These are phyloP conservation scores for Gymnocephalus cernua DNA, from an alignment of 2,113 vertebrate genomes.

Conservation along the genomic window DNA sequence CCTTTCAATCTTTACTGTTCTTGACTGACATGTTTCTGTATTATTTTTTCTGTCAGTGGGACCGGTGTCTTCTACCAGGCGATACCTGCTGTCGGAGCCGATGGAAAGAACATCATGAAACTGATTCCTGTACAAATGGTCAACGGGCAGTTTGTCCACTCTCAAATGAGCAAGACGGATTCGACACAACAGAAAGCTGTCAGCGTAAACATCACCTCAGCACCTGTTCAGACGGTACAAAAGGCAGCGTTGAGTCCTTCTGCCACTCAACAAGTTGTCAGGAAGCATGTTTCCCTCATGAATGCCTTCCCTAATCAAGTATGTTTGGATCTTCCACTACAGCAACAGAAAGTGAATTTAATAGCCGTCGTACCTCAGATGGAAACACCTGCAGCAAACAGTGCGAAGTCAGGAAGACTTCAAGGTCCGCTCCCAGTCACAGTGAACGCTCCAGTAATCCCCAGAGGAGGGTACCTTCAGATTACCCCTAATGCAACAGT, in stretches of 20 bases:
- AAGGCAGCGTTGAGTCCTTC: conserved; percentile 72
- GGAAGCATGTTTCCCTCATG: conserved; percentile 67
- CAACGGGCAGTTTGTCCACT: conserved; percentile 82
- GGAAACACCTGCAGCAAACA: conserved; percentile 64
- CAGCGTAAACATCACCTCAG: conserved; percentile 67
- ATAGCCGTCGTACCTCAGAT: conserved; percentile 57
- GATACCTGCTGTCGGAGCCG: conserved; percentile 87
- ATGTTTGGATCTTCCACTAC: conserved; percentile 19
- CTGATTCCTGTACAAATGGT: conserved; percentile 89
- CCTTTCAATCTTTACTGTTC: not conserved
- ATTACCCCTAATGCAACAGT: conserved; percentile 84
- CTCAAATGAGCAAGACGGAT: conserved; percentile 72
- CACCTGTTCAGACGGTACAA: conserved; percentile 71
- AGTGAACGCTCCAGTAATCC: conserved; percentile 78
- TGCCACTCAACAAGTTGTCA: conserved; percentile 77
- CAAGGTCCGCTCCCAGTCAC: conserved; percentile 68
- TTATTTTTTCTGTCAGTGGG: conserved; percentile 81
- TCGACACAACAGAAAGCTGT: conserved; percentile 73
- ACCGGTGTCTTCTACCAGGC: conserved; percentile 91
- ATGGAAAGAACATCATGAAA: conserved; percentile 93
- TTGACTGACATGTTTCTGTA: conserved; percentile 3
- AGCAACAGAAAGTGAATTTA: not conserved
- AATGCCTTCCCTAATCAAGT: conserved; percentile 32
- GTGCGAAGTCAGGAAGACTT: conserved; percentile 62
- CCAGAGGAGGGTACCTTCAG: conserved; percentile 87